These are phyloP conservation scores for Sipha flava DNA, from an alignment of 1,140 invertebrate genomes.

Conservation along the genomic window DNA sequence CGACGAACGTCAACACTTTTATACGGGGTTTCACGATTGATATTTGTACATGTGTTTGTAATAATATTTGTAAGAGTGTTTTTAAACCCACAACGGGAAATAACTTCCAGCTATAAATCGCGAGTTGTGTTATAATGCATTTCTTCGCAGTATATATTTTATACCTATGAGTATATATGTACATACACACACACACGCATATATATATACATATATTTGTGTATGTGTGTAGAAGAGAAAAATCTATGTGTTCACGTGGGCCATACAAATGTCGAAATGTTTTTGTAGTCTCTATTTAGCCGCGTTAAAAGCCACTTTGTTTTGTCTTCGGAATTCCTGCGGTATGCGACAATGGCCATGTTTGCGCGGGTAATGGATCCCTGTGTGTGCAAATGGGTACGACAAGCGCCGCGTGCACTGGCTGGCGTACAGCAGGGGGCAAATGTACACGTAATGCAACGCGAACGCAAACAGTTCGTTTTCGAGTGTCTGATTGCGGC, in stretches of 20 bases:
- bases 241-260: not conserved
- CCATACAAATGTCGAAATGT: not conserved
- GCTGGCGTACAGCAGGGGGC: not conserved
- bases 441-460: not conserved
- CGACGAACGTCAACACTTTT: not conserved
- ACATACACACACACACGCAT: too few species aligned
- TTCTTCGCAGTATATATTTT: too few species aligned
- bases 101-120: too few species aligned
- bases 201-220: too few species aligned
- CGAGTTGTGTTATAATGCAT: too few species aligned
- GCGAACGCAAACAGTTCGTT: not conserved
- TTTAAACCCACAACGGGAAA: too few species aligned
- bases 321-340: not conserved
- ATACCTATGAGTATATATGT: too few species aligned
- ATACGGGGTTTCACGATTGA: not conserved
- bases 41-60: too few species aligned
- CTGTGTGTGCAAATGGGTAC: not conserved
- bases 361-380: conserved; percentile 5
- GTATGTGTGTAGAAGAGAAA: too few species aligned
- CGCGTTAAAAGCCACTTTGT: not conserved
- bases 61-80: too few species aligned
- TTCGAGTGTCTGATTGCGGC: not conserved
- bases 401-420: not conserved
- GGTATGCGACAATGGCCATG: not conserved
- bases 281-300: not conserved